Evolutionary conservation across 1,140 invertebrate species (phyloP).

Genomic region (Drosophila truncata): DNA sequence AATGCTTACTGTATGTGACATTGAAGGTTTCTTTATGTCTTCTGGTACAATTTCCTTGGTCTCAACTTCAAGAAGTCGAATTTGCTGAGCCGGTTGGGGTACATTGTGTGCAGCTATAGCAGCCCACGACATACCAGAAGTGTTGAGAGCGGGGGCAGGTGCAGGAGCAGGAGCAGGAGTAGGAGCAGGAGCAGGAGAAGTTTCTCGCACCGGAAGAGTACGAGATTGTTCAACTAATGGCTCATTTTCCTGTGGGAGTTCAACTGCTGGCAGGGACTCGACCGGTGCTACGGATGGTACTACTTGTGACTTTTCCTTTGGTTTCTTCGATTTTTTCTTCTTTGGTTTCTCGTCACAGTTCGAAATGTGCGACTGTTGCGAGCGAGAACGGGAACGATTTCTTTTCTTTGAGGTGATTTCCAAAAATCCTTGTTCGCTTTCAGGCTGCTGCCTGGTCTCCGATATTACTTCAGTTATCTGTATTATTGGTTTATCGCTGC

Average conservation of each 20-base stretch:
- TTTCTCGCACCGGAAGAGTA: neutral
- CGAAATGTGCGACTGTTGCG: conserved; percentile 67
- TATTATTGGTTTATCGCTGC: conserved; percentile 57
- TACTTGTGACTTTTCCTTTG: conserved; percentile 39
- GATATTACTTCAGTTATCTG: conserved; percentile 51
- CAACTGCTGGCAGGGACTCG: conserved; percentile 5
- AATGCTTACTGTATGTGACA: conserved; percentile 51
- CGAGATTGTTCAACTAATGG: neutral
- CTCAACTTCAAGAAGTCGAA: conserved; percentile 55
- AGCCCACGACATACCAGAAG: conserved; percentile 77
- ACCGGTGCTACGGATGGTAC: neutral
- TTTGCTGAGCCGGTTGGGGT: conserved; percentile 74
- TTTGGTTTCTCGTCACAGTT: conserved; percentile 52
- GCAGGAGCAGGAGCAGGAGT: conserved; percentile 12
- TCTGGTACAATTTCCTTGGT: conserved; percentile 21
- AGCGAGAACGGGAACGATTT: conserved; percentile 74
- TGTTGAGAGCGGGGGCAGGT: conserved; percentile 24
- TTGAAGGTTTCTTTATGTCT: conserved; percentile 8
- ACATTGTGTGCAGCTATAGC: conserved; percentile 81
- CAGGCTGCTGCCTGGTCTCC: conserved; percentile 20
- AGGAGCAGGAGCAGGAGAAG: conserved; percentile 1
- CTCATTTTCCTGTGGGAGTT: neutral
- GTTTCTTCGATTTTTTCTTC: conserved; percentile 68
- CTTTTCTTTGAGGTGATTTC: conserved; percentile 67
- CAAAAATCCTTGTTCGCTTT: conserved; percentile 70